Conservation (phyloP, 2,888 invertebrate species). For the Steromphala cineraria region DNA sequence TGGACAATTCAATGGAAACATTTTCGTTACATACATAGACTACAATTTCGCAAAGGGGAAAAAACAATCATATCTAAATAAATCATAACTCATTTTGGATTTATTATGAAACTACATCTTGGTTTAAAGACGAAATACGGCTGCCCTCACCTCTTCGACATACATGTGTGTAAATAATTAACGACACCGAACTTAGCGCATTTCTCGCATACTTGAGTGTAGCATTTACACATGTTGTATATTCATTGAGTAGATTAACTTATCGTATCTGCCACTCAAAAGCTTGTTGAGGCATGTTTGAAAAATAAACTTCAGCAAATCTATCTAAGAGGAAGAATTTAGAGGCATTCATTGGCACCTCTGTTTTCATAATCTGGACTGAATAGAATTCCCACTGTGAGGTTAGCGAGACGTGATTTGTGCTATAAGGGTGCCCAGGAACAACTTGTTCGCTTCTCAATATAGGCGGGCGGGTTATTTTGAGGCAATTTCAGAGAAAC, state of each 20-base stretch:
- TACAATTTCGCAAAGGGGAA: too few species aligned
- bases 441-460: constrained; percentile 3
- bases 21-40: too few species aligned
- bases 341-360: neutral
- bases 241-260: too few species aligned
- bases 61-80: too few species aligned
- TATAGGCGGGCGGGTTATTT: constrained; percentile 7
- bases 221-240: too few species aligned
- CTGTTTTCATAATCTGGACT: constrained; percentile 17
- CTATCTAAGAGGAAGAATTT: neutral
- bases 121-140: too few species aligned
- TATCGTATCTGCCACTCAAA: neutral
- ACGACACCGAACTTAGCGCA: neutral
- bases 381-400: neutral
- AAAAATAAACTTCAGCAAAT: neutral
- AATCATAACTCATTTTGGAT: too few species aligned
- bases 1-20: too few species aligned
- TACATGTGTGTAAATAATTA: neutral
- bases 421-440: neutral
- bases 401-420: neutral
- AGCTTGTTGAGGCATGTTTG: neutral
- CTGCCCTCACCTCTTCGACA: neutral
- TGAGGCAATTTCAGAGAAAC: neutral
- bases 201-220: neutral
- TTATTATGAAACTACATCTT: too few species aligned